Conservation (phyloP, 2,888 invertebrate genomes). For the Chrysina gloriosa region DNA sequence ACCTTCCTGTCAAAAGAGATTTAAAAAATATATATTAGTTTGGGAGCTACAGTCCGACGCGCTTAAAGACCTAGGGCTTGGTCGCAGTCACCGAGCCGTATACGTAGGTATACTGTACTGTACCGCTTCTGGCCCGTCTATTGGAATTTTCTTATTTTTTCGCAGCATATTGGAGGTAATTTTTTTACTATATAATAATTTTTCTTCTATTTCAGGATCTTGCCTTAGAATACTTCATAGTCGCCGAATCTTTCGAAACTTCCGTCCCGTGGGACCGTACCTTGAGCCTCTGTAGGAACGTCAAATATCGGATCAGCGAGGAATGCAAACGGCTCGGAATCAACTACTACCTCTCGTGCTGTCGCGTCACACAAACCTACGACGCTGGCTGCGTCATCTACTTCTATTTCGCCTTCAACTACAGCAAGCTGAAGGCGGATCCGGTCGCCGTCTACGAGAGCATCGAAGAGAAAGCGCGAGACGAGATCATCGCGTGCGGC, state of each 20-base stretch:
- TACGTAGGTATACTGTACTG: no score
- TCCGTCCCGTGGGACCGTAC: constrained; percentile 97
- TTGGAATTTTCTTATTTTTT: no score
- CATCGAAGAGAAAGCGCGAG: constrained; percentile 88
- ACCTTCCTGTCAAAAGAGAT: no score
- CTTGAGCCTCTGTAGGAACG: constrained; percentile 85
- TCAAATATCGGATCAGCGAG: constrained; percentile 80
- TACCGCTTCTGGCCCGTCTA: no score
- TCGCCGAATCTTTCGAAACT: constrained; percentile 98
- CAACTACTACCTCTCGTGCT: constrained; percentile 76
- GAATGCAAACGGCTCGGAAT: constrained; percentile 74
- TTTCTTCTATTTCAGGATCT: constrained; percentile 83
- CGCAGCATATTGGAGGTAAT: no score
- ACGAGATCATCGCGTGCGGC: constrained; percentile 91
- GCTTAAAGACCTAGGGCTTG: no score
- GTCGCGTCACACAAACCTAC: constrained; percentile 95
- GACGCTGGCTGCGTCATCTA: constrained; percentile 78
- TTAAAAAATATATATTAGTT: no score
- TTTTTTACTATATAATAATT: no score
- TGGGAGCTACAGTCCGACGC: no score
- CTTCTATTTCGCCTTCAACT: constrained; percentile 63
- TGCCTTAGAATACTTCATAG: constrained; percentile 85
- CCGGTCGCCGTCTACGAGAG: constrained; percentile 87
- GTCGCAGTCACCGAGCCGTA: no score
- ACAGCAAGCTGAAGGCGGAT: constrained; percentile 73